Percentiles rank a stretch among this genome's conserved stretches.
phyloP scores from a whole-genome alignment of 1,140 invertebrate species.

The Caligus rogercresseyi region DNA sequence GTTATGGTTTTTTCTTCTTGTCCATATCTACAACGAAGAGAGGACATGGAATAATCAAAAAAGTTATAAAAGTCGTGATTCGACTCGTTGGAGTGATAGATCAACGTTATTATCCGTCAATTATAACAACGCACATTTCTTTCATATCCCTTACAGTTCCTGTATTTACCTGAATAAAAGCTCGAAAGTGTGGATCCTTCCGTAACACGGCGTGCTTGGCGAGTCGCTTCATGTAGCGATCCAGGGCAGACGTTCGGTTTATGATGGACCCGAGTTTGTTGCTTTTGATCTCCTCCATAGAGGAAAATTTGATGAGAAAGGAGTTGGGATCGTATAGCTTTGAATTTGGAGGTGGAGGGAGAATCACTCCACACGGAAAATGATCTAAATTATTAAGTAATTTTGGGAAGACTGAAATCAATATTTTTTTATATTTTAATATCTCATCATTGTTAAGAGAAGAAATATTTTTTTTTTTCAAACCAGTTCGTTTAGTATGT shows the following conservation, averaged over 20 bases:
- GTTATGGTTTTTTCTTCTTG: too few species aligned
- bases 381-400: not conserved
- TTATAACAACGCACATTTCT: not conserved
- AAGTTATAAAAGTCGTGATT: too few species aligned
- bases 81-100: not conserved
- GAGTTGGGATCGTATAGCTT: not conserved
- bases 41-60: too few species aligned
- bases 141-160: too few species aligned
- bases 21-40: too few species aligned
- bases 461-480: too few species aligned
- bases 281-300: not conserved
- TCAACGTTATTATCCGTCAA: not conserved
- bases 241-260: not conserved
- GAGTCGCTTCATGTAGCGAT: conserved; percentile 14
- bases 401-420: not conserved
- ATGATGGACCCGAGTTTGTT: not conserved
- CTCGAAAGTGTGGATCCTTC: conserved; percentile 16
- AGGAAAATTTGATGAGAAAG: not conserved
- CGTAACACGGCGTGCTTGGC: conserved; percentile 6
- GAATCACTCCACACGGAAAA: conserved; percentile 2
- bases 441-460: too few species aligned
- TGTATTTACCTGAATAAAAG: conserved; percentile 17
- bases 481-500: too few species aligned
- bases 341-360: conserved; percentile 10
- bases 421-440: too few species aligned